These are phyloP conservation scores for Caenorhabditis sinica DNA, from an alignment of 2,888 invertebrate genomes.

Conservation along the genomic window DNA sequence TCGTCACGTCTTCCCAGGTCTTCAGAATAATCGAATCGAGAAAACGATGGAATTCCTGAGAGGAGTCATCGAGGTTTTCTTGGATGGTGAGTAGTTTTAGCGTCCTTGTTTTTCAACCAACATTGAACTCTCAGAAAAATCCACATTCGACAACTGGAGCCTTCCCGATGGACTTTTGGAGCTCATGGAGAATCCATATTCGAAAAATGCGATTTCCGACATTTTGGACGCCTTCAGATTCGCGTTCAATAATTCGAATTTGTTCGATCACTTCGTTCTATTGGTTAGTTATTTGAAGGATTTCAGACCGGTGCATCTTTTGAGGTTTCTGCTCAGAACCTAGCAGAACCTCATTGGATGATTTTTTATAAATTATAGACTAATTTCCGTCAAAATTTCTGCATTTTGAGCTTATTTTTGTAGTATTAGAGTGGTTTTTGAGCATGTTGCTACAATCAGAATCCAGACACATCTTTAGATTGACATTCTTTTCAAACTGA, in stretches of 20 bases:
- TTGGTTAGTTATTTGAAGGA: background rate
- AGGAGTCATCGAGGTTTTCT: conserved; percentile 22
- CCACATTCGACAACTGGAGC: conserved; percentile 12
- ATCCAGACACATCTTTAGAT: no score
- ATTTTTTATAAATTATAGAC: no score
- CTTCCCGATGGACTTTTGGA: background rate
- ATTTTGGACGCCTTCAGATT: conserved; percentile 17
- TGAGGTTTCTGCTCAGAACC: no score
- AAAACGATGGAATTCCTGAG: conserved; percentile 21
- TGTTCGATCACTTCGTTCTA: conserved; percentile 7
- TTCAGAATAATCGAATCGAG: conserved; percentile 28
- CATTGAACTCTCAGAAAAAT: conserved; percentile 12
- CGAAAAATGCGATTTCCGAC: conserved; percentile 1
- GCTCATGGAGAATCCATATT: background rate
- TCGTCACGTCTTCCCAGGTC: conserved; percentile 15
- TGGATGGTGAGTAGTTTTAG: background rate
- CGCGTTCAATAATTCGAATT: background rate
- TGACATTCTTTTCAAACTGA: no score
- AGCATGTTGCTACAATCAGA: no score
- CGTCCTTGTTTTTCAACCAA: background rate
- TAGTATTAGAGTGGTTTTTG: no score
- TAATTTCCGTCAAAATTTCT: background rate
- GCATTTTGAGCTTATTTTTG: no score
- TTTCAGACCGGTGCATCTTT: no score
- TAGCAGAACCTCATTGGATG: no score